Evolutionary conservation across 2,888 invertebrate genomes (phyloP).

Genomic region (Monochamus alternatus): DNA sequence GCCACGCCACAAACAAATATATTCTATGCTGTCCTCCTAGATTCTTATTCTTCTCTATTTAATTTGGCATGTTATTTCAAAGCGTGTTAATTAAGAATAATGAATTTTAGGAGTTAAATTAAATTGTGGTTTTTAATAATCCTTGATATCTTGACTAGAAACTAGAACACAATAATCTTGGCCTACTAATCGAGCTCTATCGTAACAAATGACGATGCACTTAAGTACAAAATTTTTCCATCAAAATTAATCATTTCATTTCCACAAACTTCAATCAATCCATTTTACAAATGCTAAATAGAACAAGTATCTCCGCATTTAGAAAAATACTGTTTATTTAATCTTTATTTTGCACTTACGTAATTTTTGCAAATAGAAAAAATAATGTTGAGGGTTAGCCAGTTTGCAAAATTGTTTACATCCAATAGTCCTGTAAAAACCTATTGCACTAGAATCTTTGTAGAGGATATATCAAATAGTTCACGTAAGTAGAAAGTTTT

Average conservation of each 20-base stretch:
- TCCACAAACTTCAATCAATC: constrained; percentile 24
- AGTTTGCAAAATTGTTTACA: constrained; percentile 34
- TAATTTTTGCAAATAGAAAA: constrained; percentile 17
- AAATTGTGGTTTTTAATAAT: no score
- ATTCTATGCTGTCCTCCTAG: no score
- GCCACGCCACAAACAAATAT: no score
- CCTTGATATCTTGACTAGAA: no score
- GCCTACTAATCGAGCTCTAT: constrained; percentile 14
- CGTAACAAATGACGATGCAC: constrained; percentile 30
- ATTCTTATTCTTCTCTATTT: no score
- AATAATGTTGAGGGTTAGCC: constrained; percentile 35
- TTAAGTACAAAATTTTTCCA: constrained; percentile 41
- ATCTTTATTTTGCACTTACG: constrained; percentile 20
- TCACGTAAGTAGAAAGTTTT: constrained; percentile 9
- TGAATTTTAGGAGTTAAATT: no score
- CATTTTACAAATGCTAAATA: constrained; percentile 33
- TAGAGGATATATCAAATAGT: constrained; percentile 3
- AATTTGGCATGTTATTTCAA: neutral
- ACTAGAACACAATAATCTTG: neutral
- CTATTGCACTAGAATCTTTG: constrained; percentile 22
- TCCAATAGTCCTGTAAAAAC: constrained; percentile 23
- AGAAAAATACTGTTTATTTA: constrained; percentile 18
- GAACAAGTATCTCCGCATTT: constrained; percentile 23
- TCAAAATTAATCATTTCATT: constrained; percentile 47
- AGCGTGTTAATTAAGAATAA: neutral